Evolutionary conservation across 1,140 invertebrate species (phyloP), one percentile per base, ranked within the genome.

Genomic region (Tetramorium alpestre): DNA sequence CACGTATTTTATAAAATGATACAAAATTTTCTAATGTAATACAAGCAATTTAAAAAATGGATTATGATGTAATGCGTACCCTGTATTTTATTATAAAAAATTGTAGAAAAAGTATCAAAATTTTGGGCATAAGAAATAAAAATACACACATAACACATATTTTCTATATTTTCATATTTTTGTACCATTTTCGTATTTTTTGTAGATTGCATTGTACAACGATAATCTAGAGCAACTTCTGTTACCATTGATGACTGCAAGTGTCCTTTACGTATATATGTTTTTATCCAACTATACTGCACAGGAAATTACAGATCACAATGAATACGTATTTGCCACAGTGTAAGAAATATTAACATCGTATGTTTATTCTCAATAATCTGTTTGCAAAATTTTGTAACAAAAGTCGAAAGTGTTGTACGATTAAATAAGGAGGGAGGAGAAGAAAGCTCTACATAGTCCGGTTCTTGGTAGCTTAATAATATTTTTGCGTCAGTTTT

Each of bases 271-370:
- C 3, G 0, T 60, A 1, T 82, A 73, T 8, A 3, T 82, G 25
- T 82, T 72, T 33, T 16, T 82, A 22, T 33, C 67, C 0, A 82
- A 72, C 7, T 33, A 82, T 82, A 33, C 0, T 1, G 78, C 51
- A 16, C 78, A 82, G 7, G 22, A 82, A 58, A 8, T 82, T 72
- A 72, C 38, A 11, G 25, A 82, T 72, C 51, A 56, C 8, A 82
- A 82, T 58, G 51, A 82, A 22, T 44, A 82, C 7, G 33, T 82
- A 58, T 82, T 82, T 72, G 18, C 22, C 0, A 72, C 78, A 58
- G 25, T 58, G 78, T 82, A 82, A 82, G 67, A 22, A 0, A 72
- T 1, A 22, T 72, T 44, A 47, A 8, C 4, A 13, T 41, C 0
- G 8, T 22, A 8, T 0, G 11, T n/a, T 72, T 5, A 56, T n/a